These are phyloP conservation scores for Mesitornis unicolor DNA, from an alignment of 2,113 vertebrate genomes.

Conservation along the genomic window DNA sequence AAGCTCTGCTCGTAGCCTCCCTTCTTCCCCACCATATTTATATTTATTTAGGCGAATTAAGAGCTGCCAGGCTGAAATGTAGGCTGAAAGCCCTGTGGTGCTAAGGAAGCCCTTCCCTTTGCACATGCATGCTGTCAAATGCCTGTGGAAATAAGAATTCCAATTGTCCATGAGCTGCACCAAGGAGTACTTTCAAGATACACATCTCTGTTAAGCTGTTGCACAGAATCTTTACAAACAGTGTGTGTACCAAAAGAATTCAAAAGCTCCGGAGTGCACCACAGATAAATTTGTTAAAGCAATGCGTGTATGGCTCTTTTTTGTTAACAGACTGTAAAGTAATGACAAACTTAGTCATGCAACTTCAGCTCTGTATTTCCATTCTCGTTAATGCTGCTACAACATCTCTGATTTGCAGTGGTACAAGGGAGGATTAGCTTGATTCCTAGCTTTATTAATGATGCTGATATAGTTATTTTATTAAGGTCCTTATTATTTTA, in stretches of 20 bases:
- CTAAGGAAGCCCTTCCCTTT: background rate
- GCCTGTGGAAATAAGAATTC: background rate
- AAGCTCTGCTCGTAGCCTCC: background rate
- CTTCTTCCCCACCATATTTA: background rate
- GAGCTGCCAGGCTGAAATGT: background rate
- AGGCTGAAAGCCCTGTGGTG: background rate
- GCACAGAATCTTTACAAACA: background rate
- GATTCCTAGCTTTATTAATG: background rate
- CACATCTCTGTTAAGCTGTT: background rate
- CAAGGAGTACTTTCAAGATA: background rate
- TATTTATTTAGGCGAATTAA: background rate
- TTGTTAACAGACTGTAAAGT: background rate
- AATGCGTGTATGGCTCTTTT: background rate
- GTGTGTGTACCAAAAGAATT: background rate
- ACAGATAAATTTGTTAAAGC: background rate
- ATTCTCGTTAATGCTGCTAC: background rate
- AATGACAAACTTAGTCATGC: background rate
- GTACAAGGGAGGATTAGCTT: background rate
- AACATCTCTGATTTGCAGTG: background rate
- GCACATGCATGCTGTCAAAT: background rate
- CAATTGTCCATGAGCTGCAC: background rate
- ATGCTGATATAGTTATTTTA: background rate
- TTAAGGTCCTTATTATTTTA: constrained; percentile 19
- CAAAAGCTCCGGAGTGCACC: background rate
- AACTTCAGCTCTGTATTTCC: background rate